These are phyloP conservation scores for Diplolepis rosae DNA, from an alignment of 2,888 invertebrate species.

Conservation along the genomic window DNA sequence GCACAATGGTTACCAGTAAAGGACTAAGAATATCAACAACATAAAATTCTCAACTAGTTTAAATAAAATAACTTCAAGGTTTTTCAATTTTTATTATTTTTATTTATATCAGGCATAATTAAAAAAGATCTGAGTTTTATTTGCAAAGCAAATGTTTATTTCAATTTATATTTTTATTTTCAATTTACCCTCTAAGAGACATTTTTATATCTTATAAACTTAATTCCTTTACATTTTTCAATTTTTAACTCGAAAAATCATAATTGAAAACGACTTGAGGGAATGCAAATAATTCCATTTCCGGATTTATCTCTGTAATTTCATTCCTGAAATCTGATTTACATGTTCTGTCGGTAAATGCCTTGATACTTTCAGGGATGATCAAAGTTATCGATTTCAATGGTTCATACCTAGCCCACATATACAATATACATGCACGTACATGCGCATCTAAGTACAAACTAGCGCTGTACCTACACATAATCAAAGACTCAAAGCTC, in stretches of 20 bases:
- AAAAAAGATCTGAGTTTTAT: no score
- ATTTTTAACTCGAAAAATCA: no score
- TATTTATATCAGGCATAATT: no score
- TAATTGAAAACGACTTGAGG: neutral
- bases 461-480: neutral
- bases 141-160: no score
- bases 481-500: conserved; percentile 8
- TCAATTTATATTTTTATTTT: no score
- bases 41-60: neutral
- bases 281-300: neutral
- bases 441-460: neutral
- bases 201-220: no score
- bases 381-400: conserved; percentile 26
- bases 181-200: no score
- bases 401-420: neutral
- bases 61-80: no score
- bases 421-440: neutral
- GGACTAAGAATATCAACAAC: neutral
- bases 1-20: neutral
- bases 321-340: neutral
- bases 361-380: neutral
- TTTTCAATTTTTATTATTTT: no score
- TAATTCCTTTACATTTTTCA: no score
- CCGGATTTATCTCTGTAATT: neutral
- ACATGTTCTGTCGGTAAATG: conserved; percentile 12